These are phyloP conservation scores for Crossaster papposus DNA, from an alignment of 53 echinoderm and acorn worm species.

Conservation along the genomic window DNA sequence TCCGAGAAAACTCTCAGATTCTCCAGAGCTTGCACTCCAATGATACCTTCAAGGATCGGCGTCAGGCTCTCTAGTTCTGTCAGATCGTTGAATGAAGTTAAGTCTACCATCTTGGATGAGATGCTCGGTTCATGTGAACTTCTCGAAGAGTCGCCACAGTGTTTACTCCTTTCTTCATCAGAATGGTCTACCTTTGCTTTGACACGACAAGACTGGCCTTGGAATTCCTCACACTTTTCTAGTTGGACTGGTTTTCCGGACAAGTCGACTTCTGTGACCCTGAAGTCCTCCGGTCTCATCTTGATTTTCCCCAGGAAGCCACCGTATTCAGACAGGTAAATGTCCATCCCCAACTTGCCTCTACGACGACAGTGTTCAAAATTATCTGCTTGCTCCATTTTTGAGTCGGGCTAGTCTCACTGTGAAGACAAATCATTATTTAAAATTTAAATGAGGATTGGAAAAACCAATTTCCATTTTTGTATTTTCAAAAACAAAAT, in stretches of 20 bases:
- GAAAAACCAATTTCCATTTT: not conserved
- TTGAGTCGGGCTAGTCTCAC: not conserved
- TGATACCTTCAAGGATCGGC: not conserved
- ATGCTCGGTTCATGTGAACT: not conserved
- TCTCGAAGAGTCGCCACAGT: not conserved
- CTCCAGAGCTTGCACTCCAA: slow-evolving; percentile 7
- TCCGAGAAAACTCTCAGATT: slow-evolving; percentile 17
- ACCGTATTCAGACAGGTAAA: slow-evolving; percentile 59
- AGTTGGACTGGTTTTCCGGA: slow-evolving; percentile 51
- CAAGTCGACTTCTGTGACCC: slow-evolving; percentile 71
- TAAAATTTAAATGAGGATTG: not conserved
- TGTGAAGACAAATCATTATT: too few species aligned
- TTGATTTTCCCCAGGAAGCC: slow-evolving; percentile 70
- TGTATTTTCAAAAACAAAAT: too few species aligned
- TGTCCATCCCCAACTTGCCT: slow-evolving; percentile 74
- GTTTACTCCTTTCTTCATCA: not conserved
- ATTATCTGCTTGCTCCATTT: not conserved
- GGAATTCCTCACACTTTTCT: not conserved
- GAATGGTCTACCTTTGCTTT: not conserved
- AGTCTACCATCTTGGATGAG: not conserved
- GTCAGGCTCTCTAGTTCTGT: not conserved
- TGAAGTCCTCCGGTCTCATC: slow-evolving; percentile 64
- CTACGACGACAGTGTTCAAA: not conserved
- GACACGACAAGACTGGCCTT: not conserved
- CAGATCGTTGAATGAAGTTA: slow-evolving; percentile 1